Percentiles rank a stretch among this genome's conserved stretches.
These are phyloP conservation scores for Calliphora vicina DNA, from an alignment of 1,140 invertebrate genomes.

Conservation along the genomic window DNA sequence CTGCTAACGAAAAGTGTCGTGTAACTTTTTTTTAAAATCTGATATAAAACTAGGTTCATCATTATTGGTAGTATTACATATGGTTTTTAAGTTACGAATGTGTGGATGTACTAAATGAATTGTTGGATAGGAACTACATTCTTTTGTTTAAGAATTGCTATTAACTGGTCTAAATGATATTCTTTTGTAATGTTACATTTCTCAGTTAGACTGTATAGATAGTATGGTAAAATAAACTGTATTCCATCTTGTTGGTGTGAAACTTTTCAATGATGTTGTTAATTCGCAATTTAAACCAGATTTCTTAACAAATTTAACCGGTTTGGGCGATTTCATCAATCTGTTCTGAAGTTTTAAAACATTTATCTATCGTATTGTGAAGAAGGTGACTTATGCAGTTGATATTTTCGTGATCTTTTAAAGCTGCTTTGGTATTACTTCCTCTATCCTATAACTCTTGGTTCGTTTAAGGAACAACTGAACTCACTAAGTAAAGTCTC, in stretches of 20 bases:
- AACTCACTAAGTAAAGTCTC: conserved; percentile 5
- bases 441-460: conserved; percentile 18
- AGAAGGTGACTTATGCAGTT: conserved; percentile 5
- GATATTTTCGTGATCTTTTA: conserved; percentile 1
- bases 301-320: background rate
- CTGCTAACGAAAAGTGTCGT: conserved; percentile 6
- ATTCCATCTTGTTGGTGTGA: too few relatives aligned
- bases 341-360: background rate
- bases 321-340: background rate
- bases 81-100: conserved; percentile 4
- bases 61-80: background rate
- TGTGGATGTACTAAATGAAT: background rate
- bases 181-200: conserved; percentile 12
- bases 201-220: background rate
- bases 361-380: conserved; percentile 23
- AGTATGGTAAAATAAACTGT: background rate
- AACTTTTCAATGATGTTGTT: background rate
- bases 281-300: background rate
- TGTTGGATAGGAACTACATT: background rate
- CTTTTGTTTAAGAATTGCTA: background rate
- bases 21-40: background rate
- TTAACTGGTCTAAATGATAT: conserved; percentile 23
- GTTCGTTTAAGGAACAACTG: conserved; percentile 20
- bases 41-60: conserved; percentile 4
- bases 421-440: background rate